A percentile compares a stretch with the other conserved stretches of the same genome.
Evolutionary conservation across 1,140 invertebrate genomes (phyloP).

Genomic region (Chlorops oryzae): DNA sequence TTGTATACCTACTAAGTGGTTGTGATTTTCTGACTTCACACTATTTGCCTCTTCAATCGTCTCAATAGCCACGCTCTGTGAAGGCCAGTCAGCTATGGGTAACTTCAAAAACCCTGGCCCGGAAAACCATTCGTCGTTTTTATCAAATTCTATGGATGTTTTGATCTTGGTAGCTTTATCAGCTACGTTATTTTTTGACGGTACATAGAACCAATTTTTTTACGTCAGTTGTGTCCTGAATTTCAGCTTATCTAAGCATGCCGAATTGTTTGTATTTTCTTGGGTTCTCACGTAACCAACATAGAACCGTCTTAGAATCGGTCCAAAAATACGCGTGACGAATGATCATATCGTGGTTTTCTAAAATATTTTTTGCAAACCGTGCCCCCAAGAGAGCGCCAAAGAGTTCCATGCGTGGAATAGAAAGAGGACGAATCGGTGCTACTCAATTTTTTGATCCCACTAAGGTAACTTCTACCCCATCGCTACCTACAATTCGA

Average conservation of each 20-base stretch:
- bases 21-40: not conserved
- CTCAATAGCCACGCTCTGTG: not conserved
- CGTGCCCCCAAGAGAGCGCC: too few species aligned
- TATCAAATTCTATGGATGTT: not conserved
- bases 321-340: too few species aligned
- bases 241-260: conserved; percentile 38
- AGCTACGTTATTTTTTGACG: conserved; percentile 20
- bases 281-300: conserved; percentile 31
- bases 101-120: conserved; percentile 3
- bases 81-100: not conserved
- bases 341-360: not conserved
- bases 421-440: too few species aligned
- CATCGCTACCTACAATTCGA: too few species aligned
- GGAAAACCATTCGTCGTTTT: not conserved
- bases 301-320: conserved; percentile 36
- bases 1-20: not conserved
- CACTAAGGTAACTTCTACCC: too few species aligned
- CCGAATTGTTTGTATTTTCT: conserved; percentile 40
- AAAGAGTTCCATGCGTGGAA: too few species aligned
- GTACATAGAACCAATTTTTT: conserved; percentile 27
- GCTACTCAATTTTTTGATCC: too few species aligned
- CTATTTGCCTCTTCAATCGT: not conserved
- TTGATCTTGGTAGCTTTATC: conserved; percentile 24
- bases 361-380: too few species aligned
- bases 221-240: conserved; percentile 26